Evolutionary conservation across 2,888 invertebrate genomes (phyloP).

Genomic region (Stegophylla sp.): DNA sequence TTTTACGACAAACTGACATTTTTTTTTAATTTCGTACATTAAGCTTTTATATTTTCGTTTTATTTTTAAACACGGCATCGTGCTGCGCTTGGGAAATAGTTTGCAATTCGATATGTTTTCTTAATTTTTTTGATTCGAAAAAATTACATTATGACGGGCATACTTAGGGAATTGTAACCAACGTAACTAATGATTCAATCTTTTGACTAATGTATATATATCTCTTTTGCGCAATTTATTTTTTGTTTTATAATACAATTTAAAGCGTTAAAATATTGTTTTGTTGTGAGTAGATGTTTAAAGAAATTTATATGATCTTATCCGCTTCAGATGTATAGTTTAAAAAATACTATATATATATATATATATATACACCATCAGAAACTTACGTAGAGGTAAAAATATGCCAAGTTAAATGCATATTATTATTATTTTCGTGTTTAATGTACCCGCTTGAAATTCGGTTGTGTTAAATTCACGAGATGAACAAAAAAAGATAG

Average conservation of each 20-base stretch:
- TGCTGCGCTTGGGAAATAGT: background rate
- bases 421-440: conserved; percentile 37
- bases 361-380: background rate
- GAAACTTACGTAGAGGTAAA: conserved; percentile 12
- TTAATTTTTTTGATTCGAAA: too few relatives aligned
- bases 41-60: background rate
- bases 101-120: too few relatives aligned
- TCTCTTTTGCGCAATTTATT: too few relatives aligned
- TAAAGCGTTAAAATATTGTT: background rate
- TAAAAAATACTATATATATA: background rate
- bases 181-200: too few relatives aligned
- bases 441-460: conserved; percentile 29
- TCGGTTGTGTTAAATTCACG: conserved; percentile 4
- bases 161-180: too few relatives aligned
- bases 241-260: too few relatives aligned
- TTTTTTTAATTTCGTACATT: too few relatives aligned
- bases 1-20: too few relatives aligned
- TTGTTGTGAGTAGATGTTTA: background rate
- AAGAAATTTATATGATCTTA: background rate
- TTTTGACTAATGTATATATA: too few relatives aligned
- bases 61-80: background rate
- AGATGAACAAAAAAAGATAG: conserved; percentile 24
- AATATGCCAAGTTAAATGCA: conserved; percentile 35
- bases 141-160: too few relatives aligned
- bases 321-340: conserved; percentile 1